These are phyloP conservation scores for Python bivittatus DNA, from an alignment of 2,113 vertebrate genomes.

Conservation along the genomic window DNA sequence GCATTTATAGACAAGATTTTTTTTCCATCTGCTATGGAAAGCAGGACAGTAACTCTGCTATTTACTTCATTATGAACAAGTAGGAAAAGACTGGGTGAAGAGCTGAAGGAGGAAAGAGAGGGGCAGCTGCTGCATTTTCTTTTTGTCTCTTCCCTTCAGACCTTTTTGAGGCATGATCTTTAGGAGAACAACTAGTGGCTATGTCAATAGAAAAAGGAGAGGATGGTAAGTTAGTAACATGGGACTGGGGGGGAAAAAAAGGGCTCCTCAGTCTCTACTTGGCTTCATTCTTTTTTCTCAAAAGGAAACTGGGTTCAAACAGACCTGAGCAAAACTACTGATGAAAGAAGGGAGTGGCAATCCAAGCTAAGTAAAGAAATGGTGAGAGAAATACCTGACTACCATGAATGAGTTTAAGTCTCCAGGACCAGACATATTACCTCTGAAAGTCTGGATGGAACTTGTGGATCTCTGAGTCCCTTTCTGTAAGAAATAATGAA, in stretches of 20 bases:
- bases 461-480: not conserved
- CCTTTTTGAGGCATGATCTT: not conserved
- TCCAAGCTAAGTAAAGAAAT: not conserved
- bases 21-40: not conserved
- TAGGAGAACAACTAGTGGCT: not conserved
- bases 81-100: not conserved
- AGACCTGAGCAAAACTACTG: not conserved
- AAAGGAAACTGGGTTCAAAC: not conserved
- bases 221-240: not conserved
- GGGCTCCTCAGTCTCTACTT: not conserved
- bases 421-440: not conserved
- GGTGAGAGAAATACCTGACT: not conserved
- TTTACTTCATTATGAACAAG: not conserved
- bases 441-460: not conserved
- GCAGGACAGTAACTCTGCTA: not conserved
- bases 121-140: not conserved
- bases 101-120: not conserved
- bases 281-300: not conserved
- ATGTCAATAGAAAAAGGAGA: not conserved
- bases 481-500: not conserved
- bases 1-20: not conserved
- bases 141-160: not conserved
- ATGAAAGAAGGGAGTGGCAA: not conserved
- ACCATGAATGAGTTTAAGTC: not conserved
- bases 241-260: not conserved